Evolutionary conservation across 1,140 invertebrate species (phyloP), one percentile per base, ranked within the genome.

Genomic region (Tetragnatha versicolor): DNA sequence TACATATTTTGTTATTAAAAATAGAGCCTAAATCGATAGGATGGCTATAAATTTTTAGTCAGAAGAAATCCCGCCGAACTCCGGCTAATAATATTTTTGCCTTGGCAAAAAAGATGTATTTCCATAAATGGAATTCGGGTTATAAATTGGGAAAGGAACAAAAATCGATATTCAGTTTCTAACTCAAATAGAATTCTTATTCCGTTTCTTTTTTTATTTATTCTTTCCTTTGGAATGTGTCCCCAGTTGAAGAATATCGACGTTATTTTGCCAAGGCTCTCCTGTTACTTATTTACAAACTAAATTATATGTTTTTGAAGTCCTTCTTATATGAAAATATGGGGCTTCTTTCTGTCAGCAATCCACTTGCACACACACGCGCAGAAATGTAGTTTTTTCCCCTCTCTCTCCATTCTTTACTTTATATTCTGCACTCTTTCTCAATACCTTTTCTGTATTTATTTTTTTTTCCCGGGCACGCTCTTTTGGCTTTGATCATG

Each of bases 101-200:
- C 14, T 45, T 55, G 33, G 60, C 60, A 49, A 65, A 77, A 70
- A 66, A 77, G 73, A 77, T 66, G 73, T 65, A 77, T 77, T 53
- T 77, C 73, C 73, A 66, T 77, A 77, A 77, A 77, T 77, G 73
- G 73, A 77, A 77, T 77, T 77, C 49, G 61, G 73, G 73, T 77
- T 77, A 77, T 77, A 77, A 77, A 77, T 77, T 77, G 73, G 45
- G 66, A 77, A 77, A 77, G 73, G 73, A 77, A 77, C 72, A 75
- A 77, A 58, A 55, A 77, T 77, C 73, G 73, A 77, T 77, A 77
- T 77, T 77, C 60, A 77, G 73, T 77, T 77, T 66, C 73, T 77
- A 77, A 77, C 73, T 77, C 73, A 66, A 77, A 77, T 66, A 77
- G 73, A 77, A 77, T 77, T 77, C 73, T 55, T 77, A 65, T 65